Conservation (phyloP, 2,888 invertebrate species). For the Drosophila nigritarsus region DNA sequence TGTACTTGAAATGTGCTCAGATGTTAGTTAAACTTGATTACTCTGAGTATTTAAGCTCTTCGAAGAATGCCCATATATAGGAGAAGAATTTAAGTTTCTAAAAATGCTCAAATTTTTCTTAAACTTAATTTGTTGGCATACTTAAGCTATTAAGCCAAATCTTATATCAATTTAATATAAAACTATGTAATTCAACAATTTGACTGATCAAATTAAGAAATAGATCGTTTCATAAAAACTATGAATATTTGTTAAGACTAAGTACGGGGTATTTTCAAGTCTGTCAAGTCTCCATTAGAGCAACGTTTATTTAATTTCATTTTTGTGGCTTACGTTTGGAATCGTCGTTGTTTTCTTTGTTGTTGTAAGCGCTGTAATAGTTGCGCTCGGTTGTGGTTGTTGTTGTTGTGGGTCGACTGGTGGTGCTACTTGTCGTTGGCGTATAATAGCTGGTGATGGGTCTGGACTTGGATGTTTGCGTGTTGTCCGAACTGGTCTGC, state of each 20-base stretch:
- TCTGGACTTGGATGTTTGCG: slow-evolving; percentile 71
- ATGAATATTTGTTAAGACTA: background rate
- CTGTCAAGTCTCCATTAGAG: background rate
- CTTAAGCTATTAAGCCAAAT: background rate
- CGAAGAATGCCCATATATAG: background rate
- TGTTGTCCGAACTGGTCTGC: slow-evolving; percentile 58
- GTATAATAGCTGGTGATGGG: slow-evolving; percentile 83
- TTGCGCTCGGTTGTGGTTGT: slow-evolving; percentile 72
- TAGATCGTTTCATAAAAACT: background rate
- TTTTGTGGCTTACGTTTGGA: slow-evolving; percentile 81
- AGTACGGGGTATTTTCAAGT: background rate
- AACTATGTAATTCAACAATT: background rate
- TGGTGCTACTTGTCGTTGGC: slow-evolving; percentile 68
- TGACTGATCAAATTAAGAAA: background rate
- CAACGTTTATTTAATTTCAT: background rate
- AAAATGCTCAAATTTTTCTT: background rate
- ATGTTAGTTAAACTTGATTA: background rate
- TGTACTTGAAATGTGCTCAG: background rate
- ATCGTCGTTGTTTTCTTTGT: slow-evolving; percentile 80
- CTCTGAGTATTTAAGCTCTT: background rate
- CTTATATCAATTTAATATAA: background rate
- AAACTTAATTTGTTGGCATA: background rate
- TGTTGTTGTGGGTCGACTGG: slow-evolving; percentile 53
- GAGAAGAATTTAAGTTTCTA: background rate
- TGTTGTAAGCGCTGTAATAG: slow-evolving; percentile 67